phyloP scores from a whole-genome alignment of 2,888 invertebrate genomes.

The Antheraea yamamai region DNA sequence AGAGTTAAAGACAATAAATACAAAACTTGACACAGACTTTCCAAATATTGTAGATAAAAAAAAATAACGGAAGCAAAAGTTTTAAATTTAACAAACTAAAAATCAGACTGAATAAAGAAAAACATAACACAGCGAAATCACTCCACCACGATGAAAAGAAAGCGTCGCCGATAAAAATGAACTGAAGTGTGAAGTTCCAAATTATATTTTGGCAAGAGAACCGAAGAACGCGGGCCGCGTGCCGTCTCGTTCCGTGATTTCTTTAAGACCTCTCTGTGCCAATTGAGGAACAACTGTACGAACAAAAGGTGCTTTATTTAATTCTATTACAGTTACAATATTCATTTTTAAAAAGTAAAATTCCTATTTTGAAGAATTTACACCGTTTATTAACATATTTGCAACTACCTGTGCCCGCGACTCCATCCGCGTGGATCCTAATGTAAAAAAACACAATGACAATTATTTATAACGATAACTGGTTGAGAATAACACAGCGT shows the following conservation, averaged over 20 bases:
- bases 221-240: constrained; percentile 22
- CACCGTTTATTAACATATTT: not conserved
- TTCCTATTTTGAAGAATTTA: not conserved
- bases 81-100: constrained; percentile 1
- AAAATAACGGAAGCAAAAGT: not conserved
- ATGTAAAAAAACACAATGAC: too few species aligned
- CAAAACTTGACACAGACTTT: not conserved
- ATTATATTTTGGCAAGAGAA: constrained; percentile 37
- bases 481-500: too few species aligned
- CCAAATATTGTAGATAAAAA: not conserved
- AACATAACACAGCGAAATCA: constrained; percentile 15
- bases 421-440: too few species aligned
- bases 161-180: constrained; percentile 15
- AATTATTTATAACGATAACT: too few species aligned
- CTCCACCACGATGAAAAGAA: constrained; percentile 9
- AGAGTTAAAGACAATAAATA: not conserved
- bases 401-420: too few species aligned
- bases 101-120: not conserved
- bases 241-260: constrained; percentile 26
- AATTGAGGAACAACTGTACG: constrained; percentile 1
- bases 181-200: constrained; percentile 24
- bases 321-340: constrained; percentile 6
- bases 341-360: not conserved
- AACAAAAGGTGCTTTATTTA: constrained; percentile 12
- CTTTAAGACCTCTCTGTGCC: constrained; percentile 31